A percentile compares a stretch with the other conserved stretches of the same genome.
phyloP scores from a whole-genome alignment of 2,888 invertebrate genomes.

The Saturnia pavonia region DNA sequence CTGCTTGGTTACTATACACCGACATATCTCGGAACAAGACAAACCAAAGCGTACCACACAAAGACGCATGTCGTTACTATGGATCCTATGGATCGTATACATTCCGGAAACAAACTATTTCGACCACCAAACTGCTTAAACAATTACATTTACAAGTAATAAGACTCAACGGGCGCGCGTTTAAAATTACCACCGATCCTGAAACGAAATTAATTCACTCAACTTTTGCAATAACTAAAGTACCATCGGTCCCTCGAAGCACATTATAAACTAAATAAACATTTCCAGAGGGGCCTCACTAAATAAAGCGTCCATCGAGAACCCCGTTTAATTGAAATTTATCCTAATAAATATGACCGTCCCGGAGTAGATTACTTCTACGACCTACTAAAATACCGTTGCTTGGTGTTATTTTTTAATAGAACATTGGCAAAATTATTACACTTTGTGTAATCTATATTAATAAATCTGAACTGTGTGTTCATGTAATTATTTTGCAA shows the following conservation, averaged over 20 bases:
- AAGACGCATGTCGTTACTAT: too few species aligned
- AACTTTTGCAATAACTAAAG: constrained; percentile 19
- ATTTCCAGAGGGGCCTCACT: constrained; percentile 32
- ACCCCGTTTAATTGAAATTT: constrained; percentile 64
- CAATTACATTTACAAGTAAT: neutral
- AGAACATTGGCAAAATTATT: neutral
- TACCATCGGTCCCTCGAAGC: constrained; percentile 27
- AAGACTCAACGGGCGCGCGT: neutral
- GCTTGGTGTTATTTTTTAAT: neutral
- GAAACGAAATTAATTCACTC: constrained; percentile 23
- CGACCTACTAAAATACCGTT: neutral
- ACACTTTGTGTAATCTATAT: neutral
- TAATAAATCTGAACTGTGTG: too few species aligned
- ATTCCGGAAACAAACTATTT: neutral
- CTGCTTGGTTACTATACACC: too few species aligned
- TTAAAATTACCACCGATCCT: constrained; percentile 13
- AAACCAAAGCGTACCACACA: too few species aligned
- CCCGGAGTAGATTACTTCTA: neutral
- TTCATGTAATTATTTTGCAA: too few species aligned
- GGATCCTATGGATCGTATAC: neutral
- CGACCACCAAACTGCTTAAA: neutral
- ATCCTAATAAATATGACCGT: constrained; percentile 60
- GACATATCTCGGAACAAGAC: too few species aligned
- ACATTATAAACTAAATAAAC: constrained; percentile 50
- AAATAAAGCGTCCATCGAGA: constrained; percentile 41